A percentile compares a stretch with the other conserved stretches of the same genome.
These are phyloP conservation scores for Pachyramphus minor DNA, from an alignment of 2,113 vertebrate species.

Conservation along the genomic window DNA sequence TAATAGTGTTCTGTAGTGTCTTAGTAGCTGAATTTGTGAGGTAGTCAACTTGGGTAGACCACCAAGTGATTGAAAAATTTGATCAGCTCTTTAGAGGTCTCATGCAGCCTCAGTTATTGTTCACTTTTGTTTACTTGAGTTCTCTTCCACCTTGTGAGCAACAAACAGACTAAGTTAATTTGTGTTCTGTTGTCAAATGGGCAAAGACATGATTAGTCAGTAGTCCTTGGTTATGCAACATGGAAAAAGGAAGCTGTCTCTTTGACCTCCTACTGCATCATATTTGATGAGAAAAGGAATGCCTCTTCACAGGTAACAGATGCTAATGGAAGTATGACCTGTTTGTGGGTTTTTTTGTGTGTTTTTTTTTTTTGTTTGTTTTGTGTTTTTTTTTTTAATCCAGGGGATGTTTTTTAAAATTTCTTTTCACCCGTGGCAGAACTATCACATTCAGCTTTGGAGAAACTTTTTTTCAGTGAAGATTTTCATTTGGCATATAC, in stretches of 20 bases:
- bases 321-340: not conserved
- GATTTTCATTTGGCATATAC: not conserved
- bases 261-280: not conserved
- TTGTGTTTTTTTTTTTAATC: not conserved
- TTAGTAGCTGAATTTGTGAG: not conserved
- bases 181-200: not conserved
- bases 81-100: not conserved
- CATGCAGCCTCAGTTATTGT: not conserved
- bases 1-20: not conserved
- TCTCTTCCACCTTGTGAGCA: too few species aligned
- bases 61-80: not conserved
- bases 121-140: too few species aligned
- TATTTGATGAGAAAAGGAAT: not conserved
- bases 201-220: too few species aligned
- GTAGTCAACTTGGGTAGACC: not conserved
- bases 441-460: not conserved
- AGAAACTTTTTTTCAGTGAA: not conserved
- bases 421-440: accelerated
- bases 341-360: too few species aligned
- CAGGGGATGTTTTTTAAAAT: not conserved
- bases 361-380: too few species aligned
- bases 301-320: not conserved
- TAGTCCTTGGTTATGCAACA: not conserved
- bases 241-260: not conserved
- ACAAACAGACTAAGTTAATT: not conserved